Evolutionary conservation across 30 jellyfish, hydroid and myxozoan species (phyloP).

Genomic region (Cassiopea xamachana): DNA sequence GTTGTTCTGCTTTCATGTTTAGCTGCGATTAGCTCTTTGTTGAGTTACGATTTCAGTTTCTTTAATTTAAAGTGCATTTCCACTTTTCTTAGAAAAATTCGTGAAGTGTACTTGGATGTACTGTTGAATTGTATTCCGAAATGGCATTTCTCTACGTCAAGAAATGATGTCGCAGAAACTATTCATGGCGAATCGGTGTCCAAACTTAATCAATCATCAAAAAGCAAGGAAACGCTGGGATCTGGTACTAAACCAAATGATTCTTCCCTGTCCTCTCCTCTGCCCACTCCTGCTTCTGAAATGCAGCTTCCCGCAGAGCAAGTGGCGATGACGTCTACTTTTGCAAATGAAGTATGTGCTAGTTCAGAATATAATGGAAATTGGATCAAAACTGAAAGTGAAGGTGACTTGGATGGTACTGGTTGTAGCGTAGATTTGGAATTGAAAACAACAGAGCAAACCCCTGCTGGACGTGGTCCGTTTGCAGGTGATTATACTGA

Average conservation of each 20-base stretch:
- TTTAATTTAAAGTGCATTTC: background rate
- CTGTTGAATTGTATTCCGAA: slow-evolving; percentile 30
- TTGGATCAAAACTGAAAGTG: background rate
- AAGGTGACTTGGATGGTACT: background rate
- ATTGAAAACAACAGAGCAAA: background rate
- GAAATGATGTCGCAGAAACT: background rate
- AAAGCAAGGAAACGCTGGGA: background rate
- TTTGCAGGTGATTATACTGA: background rate
- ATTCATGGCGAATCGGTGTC: background rate
- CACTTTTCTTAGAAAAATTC: slow-evolving; percentile 26
- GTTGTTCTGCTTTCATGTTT: too few relatives aligned
- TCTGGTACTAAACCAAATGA: background rate
- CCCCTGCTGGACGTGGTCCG: background rate
- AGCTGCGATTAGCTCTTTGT: background rate
- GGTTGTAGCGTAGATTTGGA: background rate
- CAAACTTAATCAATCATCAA: background rate
- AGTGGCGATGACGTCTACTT: too few relatives aligned
- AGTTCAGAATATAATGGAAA: background rate
- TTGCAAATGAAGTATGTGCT: background rate
- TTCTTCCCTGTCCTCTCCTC: background rate
- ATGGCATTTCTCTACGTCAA: slow-evolving; percentile 4
- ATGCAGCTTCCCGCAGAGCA: too few relatives aligned
- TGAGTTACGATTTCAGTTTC: background rate
- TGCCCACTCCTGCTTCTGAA: too few relatives aligned
- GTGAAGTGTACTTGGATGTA: slow-evolving; percentile 43